A percentile compares a stretch with the other conserved stretches of the same genome.
These are phyloP conservation scores for Cariama cristata DNA, from an alignment of 2,113 vertebrate genomes.

Conservation along the genomic window DNA sequence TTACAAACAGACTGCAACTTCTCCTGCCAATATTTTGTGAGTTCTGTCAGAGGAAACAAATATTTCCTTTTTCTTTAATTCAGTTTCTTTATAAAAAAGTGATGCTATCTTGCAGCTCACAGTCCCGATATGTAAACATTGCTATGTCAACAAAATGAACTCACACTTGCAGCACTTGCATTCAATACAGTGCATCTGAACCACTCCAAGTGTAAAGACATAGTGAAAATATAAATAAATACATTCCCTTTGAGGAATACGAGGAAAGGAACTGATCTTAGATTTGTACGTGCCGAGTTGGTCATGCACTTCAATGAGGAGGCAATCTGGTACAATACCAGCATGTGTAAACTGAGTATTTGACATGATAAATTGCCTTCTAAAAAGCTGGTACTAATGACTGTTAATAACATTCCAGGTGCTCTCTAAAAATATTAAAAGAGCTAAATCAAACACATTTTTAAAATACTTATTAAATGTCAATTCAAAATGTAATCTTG, in stretches of 20 bases:
- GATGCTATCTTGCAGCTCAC: not conserved
- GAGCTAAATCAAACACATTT: not conserved
- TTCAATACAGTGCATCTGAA: not conserved
- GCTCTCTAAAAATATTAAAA: not conserved
- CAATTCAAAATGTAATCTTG: not conserved
- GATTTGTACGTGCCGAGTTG: not conserved
- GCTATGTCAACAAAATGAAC: not conserved
- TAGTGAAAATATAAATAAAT: not conserved
- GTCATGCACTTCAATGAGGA: not conserved
- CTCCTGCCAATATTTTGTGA: not conserved
- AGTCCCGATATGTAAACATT: not conserved
- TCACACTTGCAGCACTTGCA: not conserved
- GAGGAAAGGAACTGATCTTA: not conserved
- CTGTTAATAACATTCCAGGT: not conserved
- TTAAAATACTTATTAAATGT: not conserved
- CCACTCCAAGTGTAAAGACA: not conserved
- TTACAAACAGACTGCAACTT: not conserved
- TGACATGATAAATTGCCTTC: not conserved
- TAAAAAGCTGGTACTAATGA: not conserved
- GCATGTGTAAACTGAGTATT: not conserved
- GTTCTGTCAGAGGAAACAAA: not conserved
- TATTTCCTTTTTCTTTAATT: not conserved
- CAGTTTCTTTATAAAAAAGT: not conserved
- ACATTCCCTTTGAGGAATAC: not conserved
- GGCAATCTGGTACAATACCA: not conserved